Evolutionary conservation across 2,888 invertebrate genomes (phyloP), one percentile per base, ranked within the genome.

Genomic region (Parnassius glacialis): DNA sequence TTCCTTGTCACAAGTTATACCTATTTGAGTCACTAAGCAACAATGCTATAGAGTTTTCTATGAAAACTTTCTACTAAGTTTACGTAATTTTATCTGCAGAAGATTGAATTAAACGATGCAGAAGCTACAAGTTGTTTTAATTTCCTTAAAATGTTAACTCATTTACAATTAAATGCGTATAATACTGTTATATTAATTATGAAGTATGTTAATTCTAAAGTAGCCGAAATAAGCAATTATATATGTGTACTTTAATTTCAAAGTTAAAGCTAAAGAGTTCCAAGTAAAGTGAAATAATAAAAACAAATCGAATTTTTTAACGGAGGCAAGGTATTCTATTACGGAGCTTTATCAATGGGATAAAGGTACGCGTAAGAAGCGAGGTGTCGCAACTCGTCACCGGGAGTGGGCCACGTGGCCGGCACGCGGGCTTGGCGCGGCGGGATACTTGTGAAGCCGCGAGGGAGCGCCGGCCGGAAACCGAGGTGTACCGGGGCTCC

Each of bases 401-500:
- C 76, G 76, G 72, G 70, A 78, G 78, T 65, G 64, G 61, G 66
- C 63, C 89, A 88, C 89, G 89, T 88, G 90, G 86, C 81, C 82
- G 87, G 84, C 87, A 77, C 79, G 80, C 82, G 83, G 78, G 78
- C 78, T 78, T 78, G 76, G 74, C 69, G 68, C 70, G 67, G 68
- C 71, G 73, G 76, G 75, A 75, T 78, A 83, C 83, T 86, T 84
- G 84, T 80, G 84, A 83, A 85, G 80, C 83, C 87, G 87, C 90
- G 87, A 87, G 90, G 78, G 78, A 76, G 88, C 86, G 78, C 84
- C 83, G 83, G 85, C 90, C 90, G 90, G 90, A 90, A 90, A 88
- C 89, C 85, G 90, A 89, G 89, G 90, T 89, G 87, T 87, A 85
- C 87, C 88, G 87, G 89, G 84, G 87, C 90, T 88, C 90, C 86